Percentiles rank a stretch among this genome's conserved stretches.
Conservation (phyloP, 2,797 vertebrate species). For the Hydrophis major region DNA sequence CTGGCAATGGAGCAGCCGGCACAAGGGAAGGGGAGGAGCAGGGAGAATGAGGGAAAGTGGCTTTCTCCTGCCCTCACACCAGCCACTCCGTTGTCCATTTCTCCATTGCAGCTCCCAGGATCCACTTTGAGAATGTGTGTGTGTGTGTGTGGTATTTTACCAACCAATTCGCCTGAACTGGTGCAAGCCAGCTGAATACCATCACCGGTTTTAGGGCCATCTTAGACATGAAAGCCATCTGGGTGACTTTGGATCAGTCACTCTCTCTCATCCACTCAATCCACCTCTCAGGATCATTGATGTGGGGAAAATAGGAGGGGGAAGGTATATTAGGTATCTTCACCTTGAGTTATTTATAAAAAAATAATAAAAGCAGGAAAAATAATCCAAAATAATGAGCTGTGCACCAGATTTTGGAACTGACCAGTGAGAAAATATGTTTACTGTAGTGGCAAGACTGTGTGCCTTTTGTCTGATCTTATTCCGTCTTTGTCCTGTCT, state of each 20-base stretch:
- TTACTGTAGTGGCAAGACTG: not conserved
- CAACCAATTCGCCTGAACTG: too few species aligned
- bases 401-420: not conserved
- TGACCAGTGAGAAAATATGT: not conserved
- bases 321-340: not conserved
- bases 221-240: not conserved
- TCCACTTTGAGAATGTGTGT: too few species aligned
- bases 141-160: too few species aligned
- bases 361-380: not conserved
- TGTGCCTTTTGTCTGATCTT: not conserved
- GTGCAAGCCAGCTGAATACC: too few species aligned
- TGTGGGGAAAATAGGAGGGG: not conserved
- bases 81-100: too few species aligned
- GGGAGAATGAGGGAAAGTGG: too few species aligned
- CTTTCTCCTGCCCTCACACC: too few species aligned
- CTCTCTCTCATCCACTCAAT: not conserved
- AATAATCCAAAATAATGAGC: not conserved
- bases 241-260: not conserved
- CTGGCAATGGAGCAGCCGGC: too few species aligned
- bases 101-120: too few species aligned
- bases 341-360: not conserved
- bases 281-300: not conserved
- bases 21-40: too few species aligned
- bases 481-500: conserved; percentile 5
- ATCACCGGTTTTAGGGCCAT: not conserved